Percentiles rank a stretch among this genome's conserved stretches.
Conservation (phyloP, 2,888 invertebrate genomes). For the Mythimna ferrago region DNA sequence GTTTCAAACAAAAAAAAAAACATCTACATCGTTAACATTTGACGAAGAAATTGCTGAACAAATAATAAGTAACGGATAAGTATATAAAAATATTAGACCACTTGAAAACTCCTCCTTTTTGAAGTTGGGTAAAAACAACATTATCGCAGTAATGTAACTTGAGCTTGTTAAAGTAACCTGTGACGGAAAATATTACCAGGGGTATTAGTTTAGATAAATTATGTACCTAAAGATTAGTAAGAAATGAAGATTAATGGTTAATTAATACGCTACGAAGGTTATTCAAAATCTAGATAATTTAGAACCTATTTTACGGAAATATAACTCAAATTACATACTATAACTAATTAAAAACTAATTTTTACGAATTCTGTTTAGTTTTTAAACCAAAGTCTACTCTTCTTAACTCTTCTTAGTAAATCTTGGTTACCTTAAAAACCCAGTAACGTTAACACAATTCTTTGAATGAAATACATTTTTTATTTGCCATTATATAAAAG, state of each 20-base stretch:
- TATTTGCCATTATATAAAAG: not conserved
- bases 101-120: too few species aligned
- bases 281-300: not conserved
- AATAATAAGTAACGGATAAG: too few species aligned
- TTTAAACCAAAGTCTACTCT: not conserved
- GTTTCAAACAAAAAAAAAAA: too few species aligned
- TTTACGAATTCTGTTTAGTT: too few species aligned
- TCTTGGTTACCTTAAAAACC: not conserved
- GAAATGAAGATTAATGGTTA: constrained; percentile 4
- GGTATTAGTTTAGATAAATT: not conserved
- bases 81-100: too few species aligned
- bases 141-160: too few species aligned
- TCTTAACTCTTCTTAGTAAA: too few species aligned
- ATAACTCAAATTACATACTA: too few species aligned
- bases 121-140: too few species aligned
- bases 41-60: too few species aligned
- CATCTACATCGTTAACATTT: too few species aligned
- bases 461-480: not conserved
- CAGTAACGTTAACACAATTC: not conserved
- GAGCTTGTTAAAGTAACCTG: not conserved
- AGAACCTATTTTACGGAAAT: not conserved
- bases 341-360: too few species aligned
- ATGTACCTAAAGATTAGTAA: not conserved
- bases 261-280: not conserved
- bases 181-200: not conserved